A percentile compares a stretch with the other conserved stretches of the same genome.
These are phyloP conservation scores for Masticophis lateralis DNA, from an alignment of 2,797 vertebrate species.

Conservation along the genomic window DNA sequence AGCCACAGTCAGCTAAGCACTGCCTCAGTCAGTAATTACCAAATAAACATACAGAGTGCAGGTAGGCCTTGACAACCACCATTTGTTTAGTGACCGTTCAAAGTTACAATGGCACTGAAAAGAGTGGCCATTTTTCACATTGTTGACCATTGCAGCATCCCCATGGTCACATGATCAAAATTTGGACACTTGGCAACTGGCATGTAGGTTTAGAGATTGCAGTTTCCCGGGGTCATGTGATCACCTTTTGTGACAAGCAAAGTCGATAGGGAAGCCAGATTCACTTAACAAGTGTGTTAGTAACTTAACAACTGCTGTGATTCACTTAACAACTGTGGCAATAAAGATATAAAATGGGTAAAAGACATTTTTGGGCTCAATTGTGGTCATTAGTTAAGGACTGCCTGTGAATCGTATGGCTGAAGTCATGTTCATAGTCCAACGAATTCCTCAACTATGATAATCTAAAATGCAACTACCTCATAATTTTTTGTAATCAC, in stretches of 20 bases:
- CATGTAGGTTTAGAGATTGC: background rate
- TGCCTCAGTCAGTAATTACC: background rate
- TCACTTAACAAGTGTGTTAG: background rate
- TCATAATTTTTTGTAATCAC: background rate
- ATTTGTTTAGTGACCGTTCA: background rate
- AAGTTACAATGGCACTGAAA: background rate
- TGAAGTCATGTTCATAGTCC: background rate
- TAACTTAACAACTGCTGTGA: background rate
- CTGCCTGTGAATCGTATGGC: background rate
- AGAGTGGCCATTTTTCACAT: background rate
- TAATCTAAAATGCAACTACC: background rate
- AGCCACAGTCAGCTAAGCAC: background rate
- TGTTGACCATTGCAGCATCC: background rate
- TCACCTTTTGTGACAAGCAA: background rate
- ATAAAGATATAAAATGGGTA: background rate
- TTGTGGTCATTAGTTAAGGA: background rate
- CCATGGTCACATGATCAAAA: background rate
- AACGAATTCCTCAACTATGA: background rate
- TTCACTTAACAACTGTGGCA: background rate
- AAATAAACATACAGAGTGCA: background rate
- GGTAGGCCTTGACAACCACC: background rate
- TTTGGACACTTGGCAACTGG: background rate
- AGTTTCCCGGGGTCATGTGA: background rate
- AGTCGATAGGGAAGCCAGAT: background rate
- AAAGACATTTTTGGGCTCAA: background rate